Evolutionary conservation across 2,113 vertebrate genomes (phyloP).

Genomic region (Hymenochirus boettgeri): DNA sequence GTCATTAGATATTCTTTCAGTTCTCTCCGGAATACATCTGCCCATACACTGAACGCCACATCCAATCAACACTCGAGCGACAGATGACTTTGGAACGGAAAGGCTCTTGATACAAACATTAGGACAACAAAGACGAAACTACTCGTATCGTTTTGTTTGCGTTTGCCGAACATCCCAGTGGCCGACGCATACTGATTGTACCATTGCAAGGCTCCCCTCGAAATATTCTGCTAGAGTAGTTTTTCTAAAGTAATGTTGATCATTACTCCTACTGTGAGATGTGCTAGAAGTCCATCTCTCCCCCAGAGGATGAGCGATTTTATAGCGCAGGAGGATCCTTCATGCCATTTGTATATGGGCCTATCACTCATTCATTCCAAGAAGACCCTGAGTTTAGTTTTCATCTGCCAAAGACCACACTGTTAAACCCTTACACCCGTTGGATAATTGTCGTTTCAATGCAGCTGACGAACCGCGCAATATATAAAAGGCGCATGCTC

Average conservation of each 20-base stretch:
- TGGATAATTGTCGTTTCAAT: too few species aligned
- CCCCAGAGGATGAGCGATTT: not conserved
- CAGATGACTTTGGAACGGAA: not conserved
- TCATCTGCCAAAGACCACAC: too few species aligned
- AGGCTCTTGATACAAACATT: not conserved
- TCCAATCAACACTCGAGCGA: not conserved
- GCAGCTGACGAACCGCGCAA: too few species aligned
- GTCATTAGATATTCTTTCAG: not conserved
- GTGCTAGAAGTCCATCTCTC: not conserved
- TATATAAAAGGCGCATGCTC: too few species aligned
- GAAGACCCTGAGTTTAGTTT: too few species aligned
- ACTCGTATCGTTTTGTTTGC: not conserved
- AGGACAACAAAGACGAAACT: too few species aligned
- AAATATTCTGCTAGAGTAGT: conserved; percentile 12
- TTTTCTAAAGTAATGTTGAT: conserved; percentile 11
- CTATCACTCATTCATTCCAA: not conserved
- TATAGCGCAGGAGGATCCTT: not conserved
- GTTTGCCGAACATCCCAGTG: not conserved
- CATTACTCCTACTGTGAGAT: conserved; percentile 11
- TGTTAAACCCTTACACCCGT: too few species aligned
- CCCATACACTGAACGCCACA: not conserved
- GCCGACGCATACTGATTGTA: not conserved
- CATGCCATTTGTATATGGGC: not conserved
- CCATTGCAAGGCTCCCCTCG: not conserved
- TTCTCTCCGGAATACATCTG: too few species aligned